Evolutionary conservation across 1,140 invertebrate genomes (phyloP), one percentile per base, ranked within the genome.

Genomic region (Diabrotica virgifera): DNA sequence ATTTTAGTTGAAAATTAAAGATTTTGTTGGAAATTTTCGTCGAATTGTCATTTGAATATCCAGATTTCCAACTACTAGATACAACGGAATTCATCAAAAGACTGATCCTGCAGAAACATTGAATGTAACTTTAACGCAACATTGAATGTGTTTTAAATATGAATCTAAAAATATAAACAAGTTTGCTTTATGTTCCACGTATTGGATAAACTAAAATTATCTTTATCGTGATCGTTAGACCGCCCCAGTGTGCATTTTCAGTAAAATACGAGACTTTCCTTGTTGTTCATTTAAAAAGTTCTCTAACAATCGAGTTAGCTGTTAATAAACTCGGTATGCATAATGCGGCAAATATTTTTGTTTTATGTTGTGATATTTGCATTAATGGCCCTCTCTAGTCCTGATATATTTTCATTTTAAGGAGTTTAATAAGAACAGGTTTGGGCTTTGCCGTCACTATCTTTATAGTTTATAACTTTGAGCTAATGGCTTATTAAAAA

Each of bases 341-440:
- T 59, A 59, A 59, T 40, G 58, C 40, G 40, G 38, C 58, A 59
- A 59, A 59, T 59, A 37, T 59, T 59, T 59, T 59, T 59, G 58
- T 59, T 59, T 59, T 59, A 46, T 59, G 38, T 13, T 11, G 37
- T 14, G 8, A 37, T 37, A 50, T 59, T 59, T 59, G 58, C 58
- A 59, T 59, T 59, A 50, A 59, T 59, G 40, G 37, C 37, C 40
- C 46, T 59, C 13, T 54, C 24, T 54, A 13, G 40, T 46, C 40
- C n/a, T 46, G n/a, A 46, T 46, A 46, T 46, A 46, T 46, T 46
- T 46, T 46, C n/a, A n/a, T 46, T 46, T 46, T 46, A 46, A 10
- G 40, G 40, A n/a, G n/a, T 46, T 46, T 46, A 46, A 46, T 46
- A 46, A 46, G 40, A 8, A n/a, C 40, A 46, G n/a, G 5, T 46